Percentiles rank a stretch among this genome's conserved stretches.
These are phyloP conservation scores for Carposina sasakii DNA, from an alignment of 1,140 invertebrate species.

Conservation along the genomic window DNA sequence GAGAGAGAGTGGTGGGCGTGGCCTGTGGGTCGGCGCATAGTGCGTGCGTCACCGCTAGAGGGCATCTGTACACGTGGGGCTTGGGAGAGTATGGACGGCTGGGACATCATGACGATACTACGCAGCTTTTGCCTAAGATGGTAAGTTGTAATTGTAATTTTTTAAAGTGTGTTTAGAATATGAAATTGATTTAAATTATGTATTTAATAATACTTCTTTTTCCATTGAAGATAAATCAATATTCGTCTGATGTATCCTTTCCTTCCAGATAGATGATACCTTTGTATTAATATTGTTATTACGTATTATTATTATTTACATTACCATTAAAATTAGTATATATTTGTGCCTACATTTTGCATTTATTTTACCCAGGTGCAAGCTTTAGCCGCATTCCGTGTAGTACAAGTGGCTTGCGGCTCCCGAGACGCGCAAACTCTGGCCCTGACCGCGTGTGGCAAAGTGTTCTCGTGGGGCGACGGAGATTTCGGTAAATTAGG, in stretches of 20 bases:
- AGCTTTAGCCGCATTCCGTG: constrained; percentile 77
- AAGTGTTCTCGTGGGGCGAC: constrained; percentile 91
- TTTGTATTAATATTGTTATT: too few relatives aligned
- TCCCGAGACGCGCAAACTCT: constrained; percentile 96
- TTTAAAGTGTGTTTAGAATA: too few relatives aligned
- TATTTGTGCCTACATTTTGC: too few relatives aligned
- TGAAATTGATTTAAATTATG: too few relatives aligned
- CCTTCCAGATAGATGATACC: too few relatives aligned
- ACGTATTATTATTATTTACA: too few relatives aligned
- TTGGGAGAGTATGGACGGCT: constrained; percentile 93
- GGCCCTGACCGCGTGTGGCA: constrained; percentile 90
- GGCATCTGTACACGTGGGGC: constrained; percentile 96
- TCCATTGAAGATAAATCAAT: too few relatives aligned
- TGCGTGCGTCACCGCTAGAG: constrained; percentile 92
- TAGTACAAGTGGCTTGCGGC: constrained; percentile 91
- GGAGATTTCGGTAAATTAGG: constrained; percentile 90
- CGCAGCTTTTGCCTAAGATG: constrained; percentile 89
- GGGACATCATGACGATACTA: constrained; percentile 92
- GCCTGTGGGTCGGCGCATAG: constrained; percentile 96
- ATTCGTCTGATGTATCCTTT: too few relatives aligned
- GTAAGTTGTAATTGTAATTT: constrained; percentile 63
- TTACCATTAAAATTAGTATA: too few relatives aligned
- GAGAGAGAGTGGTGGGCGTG: constrained; percentile 91
- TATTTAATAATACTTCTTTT: too few relatives aligned
- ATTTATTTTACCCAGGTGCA: too few relatives aligned